Evolutionary conservation across 2,113 vertebrate species (phyloP), one percentile per base, ranked within the genome.

Genomic region (Dolichotis patagonum): DNA sequence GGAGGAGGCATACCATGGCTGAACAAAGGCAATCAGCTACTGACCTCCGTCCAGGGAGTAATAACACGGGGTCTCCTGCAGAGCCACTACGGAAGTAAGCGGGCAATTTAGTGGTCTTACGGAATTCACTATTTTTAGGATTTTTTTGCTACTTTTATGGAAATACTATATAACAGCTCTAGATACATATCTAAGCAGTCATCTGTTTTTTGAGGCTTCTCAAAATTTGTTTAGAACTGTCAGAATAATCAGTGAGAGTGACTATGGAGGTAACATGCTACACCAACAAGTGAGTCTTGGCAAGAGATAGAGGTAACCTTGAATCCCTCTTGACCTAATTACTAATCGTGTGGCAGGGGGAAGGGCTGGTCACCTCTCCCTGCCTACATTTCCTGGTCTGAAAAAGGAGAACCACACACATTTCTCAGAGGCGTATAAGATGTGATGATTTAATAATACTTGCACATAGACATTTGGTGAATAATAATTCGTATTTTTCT

Each of bases 401-500:
- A 78, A 91, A 86, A 93, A 85, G 58, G 88, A 41, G 7, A 43
- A 58, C n/a, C 26, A 49, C 1, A 82, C 35, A 83, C 35, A 52
- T 81, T 95, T 86, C 38, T 86, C 11, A 82, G n/a, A 94, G 38
- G 41, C 78, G 2, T 81, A 12, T 7, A 78, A 94, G 90, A 88
- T 46, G 19, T 67, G 88, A 22, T 1, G 22, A 69, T 5, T 52
- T 63, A 9, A 49, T 75, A 94, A 81, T 63, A 73, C 12, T 84
- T 87, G 9, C 3, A 38, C 28, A 28, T n/a, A 35, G 28, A 38
- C 80, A 0, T 75, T 54, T 71, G 52, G 35, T 77, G 71, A 86
- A 78, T 90, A 24, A 60, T 92, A 71, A 92, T 77, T 58, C 17
- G 62, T 41, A 63, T 52, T 32, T 14, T 83, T 91, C 17, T 62